Evolutionary conservation across 2,888 invertebrate genomes (phyloP).

Genomic region (Parasteatoda lunata): DNA sequence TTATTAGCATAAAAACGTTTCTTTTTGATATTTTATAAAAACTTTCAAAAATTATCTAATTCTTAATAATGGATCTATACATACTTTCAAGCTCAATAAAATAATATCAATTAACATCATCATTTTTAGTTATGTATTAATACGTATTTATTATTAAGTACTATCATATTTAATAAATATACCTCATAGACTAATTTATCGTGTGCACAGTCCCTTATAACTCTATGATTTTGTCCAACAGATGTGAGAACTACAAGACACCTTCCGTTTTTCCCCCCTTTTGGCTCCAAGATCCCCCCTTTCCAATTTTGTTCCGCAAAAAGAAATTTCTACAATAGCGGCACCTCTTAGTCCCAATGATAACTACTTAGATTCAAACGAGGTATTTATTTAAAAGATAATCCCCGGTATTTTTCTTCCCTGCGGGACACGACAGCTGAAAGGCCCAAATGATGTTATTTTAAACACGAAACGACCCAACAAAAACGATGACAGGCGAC

Average conservation of each 20-base stretch:
- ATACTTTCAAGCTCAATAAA: too few relatives aligned
- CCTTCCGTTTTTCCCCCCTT: not conserved
- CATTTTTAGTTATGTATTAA: too few relatives aligned
- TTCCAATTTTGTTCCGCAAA: not conserved
- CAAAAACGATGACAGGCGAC: conserved; percentile 31
- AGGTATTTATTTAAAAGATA: conserved; percentile 65
- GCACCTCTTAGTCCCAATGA: conserved; percentile 43
- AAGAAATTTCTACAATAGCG: conserved; percentile 36
- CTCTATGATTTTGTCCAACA: conserved; percentile 8
- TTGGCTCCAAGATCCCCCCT: conserved; percentile 3
- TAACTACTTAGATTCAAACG: conserved; percentile 41
- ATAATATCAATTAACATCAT: too few relatives aligned
- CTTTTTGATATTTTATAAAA: too few relatives aligned
- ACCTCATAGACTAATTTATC: too few relatives aligned
- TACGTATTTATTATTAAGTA: too few relatives aligned
- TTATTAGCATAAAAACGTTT: too few relatives aligned
- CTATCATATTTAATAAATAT: too few relatives aligned
- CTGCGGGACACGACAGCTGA: conserved; percentile 52
- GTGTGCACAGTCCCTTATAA: too few relatives aligned
- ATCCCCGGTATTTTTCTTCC: conserved; percentile 49
- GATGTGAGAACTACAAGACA: conserved; percentile 39
- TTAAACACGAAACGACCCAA: conserved; percentile 39
- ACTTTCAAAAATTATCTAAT: too few relatives aligned
- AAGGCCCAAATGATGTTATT: conserved; percentile 61
- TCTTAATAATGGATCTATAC: too few relatives aligned